A percentile compares a stretch with the other conserved stretches of the same genome.
phyloP scores from a whole-genome alignment of 1,140 invertebrate species.

The Magallana gigas region DNA sequence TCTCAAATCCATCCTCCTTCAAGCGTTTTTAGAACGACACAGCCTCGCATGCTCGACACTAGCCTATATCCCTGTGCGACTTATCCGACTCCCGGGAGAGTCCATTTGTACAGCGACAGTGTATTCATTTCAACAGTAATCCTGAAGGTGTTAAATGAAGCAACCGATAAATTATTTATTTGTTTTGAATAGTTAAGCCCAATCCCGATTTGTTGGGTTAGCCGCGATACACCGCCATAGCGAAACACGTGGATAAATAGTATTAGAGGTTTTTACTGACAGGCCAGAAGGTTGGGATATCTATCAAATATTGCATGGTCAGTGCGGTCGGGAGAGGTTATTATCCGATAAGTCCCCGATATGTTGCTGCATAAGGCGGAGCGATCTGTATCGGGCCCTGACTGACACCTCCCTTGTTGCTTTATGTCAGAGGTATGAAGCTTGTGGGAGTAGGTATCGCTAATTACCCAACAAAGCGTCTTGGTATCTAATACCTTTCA shows the following conservation, averaged over 20 bases:
- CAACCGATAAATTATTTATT: conserved; percentile 11
- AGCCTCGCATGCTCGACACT: not conserved
- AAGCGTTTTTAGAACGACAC: not conserved
- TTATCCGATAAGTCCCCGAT: no score
- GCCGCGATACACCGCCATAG: not conserved
- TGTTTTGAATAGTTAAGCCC: not conserved
- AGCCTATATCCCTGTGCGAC: not conserved
- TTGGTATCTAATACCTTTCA: not conserved
- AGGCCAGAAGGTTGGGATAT: not conserved
- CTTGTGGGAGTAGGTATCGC: not conserved
- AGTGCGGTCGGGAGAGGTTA: not conserved
- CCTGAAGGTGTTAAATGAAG: conserved; percentile 1
- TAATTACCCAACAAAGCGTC: not conserved
- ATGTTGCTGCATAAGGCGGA: not conserved
- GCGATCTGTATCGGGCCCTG: not conserved
- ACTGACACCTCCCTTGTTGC: not conserved
- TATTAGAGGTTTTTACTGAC: not conserved
- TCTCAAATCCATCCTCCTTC: not conserved
- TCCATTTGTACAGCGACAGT: not conserved
- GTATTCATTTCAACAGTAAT: not conserved
- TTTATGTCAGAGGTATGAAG: not conserved
- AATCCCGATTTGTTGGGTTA: not conserved
- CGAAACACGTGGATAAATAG: not conserved
- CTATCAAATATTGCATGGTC: not conserved
- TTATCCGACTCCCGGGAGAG: not conserved